Base-by-base conservation (phyloP, 1,140 invertebrate species). In the Eulimnadia texana region DNA sequence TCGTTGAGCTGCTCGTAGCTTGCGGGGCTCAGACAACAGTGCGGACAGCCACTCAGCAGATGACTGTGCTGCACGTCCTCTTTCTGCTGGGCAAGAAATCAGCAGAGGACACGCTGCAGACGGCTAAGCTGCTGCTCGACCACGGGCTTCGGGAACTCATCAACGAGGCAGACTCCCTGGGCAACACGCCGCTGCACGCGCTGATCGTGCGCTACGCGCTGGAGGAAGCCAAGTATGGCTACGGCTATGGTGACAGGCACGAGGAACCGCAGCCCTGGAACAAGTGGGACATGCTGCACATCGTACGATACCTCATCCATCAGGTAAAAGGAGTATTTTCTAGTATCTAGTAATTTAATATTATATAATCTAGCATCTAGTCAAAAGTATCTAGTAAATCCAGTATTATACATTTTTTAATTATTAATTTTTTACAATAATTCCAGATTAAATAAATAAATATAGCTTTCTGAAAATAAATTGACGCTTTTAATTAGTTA, bases 151-250 rank as follows among this genome's bases (percentile, higher is more conserved):
- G 81, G 67, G 82, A 84, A 64, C 70, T 84, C 19, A 84, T 85
- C n/a, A 85, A 86, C 68, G 80, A 81, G 47, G 79, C 83, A 0
- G 84, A 86, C 68, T 81, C 79, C 51, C 73, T 85, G 55, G 82
- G 74, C 2, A 84, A 64, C 79, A 85, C 73, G 76, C 73, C 74
- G 1, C 79, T 65, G 72, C 84, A 64, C 67, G 82, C 82, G 0
- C 69, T 85, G 0, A 84, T 86, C 54, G 82, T 84, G 2, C 74
- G 83, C 51, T 85, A 85, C 72, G 82, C 84, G 1, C 64, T 85
- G 60, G 83, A 85, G 70, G 84, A 86, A 71, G 80, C 81, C 19
- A 73, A 79, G 23, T 84, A 82, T 68, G 82, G 82, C 9, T 83
- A 83, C 55, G 69, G 74, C 60, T 68, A 71, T 22, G 72, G 69